Conservation (phyloP, 1,140 invertebrate species). For the Glomeris maerens region DNA sequence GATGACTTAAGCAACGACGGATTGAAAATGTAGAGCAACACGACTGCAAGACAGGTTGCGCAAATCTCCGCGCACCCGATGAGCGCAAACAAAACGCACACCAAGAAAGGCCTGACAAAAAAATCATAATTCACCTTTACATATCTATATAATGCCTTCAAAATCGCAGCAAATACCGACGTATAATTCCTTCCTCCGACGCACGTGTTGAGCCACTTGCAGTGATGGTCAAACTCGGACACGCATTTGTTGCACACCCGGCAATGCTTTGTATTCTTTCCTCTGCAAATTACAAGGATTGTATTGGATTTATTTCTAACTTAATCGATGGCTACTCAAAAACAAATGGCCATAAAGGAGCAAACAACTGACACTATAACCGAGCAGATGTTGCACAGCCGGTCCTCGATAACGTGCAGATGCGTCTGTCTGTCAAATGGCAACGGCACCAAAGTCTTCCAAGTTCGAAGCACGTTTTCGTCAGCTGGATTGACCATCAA, state of each 20-base stretch:
- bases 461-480: background rate
- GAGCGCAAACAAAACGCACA: background rate
- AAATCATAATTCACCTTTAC: background rate
- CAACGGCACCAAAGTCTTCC: background rate
- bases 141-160: background rate
- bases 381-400: constrained; percentile 84
- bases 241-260: constrained; percentile 95
- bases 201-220: constrained; percentile 96
- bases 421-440: constrained; percentile 68
- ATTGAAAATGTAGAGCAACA: background rate
- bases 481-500: constrained; percentile 8
- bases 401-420: constrained; percentile 86
- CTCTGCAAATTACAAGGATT: constrained; percentile 23
- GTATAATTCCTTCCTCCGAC: constrained; percentile 76
- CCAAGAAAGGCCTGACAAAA: background rate
- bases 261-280: constrained; percentile 67
- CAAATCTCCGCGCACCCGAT: background rate
- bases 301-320: background rate
- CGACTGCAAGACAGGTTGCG: background rate
- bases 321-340: background rate
- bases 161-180: background rate
- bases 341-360: background rate
- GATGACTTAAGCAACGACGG: background rate
- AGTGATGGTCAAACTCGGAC: constrained; percentile 78
- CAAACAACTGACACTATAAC: constrained; percentile 42